Evolutionary conservation across 2,113 vertebrate genomes (phyloP), one percentile per base, ranked within the genome.

Genomic region (Rhagologus leucostigma): DNA sequence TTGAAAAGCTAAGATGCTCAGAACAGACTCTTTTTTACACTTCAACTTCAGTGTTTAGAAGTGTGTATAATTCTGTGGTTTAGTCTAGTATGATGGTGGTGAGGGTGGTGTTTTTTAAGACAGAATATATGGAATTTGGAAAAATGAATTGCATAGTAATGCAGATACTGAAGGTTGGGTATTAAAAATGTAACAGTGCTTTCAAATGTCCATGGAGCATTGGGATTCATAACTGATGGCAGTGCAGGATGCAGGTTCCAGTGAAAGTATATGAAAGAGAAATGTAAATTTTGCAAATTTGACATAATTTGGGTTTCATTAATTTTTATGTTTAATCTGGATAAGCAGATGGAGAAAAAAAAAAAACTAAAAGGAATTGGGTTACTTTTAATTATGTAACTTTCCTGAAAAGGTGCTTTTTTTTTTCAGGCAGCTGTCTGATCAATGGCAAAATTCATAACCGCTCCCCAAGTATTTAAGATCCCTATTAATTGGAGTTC

Each of bases 401-500:
- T 94, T 94, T 80, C 71, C 87, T 87, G 75, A 73, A 87, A 89
- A 85, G 37, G 4, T 4, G 0, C 12, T 44, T 62, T 63, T 79
- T 63, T 79, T 69, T 73, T 27, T 16, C n/a, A 76, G 35, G 46
- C 70, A 83, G 50, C 81, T 93, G 41, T 76, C 78, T 94, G 65
- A 93, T 97, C 59, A 80, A 16, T 91, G 75, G 78, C 63, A 93
- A 80, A 95, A 87, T 68, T 90, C 59, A 2, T 69, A 93, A 37
- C 62, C 67, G 33, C 30, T 93, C 59, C 75, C 70, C 39, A 83
- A 47, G 47, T 95, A 93, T 87, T 91, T 90, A 80, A 63, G 37
- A 49, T 85, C 59, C 83, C 46, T 95, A 17, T 93, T 95, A 96
- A 90, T 52, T 96, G 70, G n/a, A 84, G 30, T 67, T 95, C 39